Evolutionary conservation across 2,888 invertebrate genomes (phyloP).

Genomic region (Hedychridium roseum): DNA sequence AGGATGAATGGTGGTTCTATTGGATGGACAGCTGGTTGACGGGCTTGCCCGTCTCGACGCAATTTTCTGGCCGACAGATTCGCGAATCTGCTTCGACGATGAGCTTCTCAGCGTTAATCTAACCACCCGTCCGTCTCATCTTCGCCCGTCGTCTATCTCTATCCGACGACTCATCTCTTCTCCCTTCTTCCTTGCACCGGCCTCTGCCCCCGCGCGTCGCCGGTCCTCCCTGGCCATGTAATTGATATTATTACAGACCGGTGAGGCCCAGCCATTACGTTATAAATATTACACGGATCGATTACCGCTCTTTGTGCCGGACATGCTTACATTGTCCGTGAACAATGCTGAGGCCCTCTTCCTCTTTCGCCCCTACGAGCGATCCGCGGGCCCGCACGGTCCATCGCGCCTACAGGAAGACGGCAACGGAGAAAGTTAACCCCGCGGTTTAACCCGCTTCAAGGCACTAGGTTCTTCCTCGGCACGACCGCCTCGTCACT

Average conservation of each 20-base stretch:
- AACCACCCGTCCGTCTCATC: slow-evolving; percentile 18
- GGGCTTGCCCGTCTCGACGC: slow-evolving; percentile 30
- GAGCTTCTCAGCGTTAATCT: slow-evolving; percentile 30
- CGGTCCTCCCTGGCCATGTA: slow-evolving; percentile 37
- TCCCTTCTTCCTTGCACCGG: slow-evolving; percentile 5
- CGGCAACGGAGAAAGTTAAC: slow-evolving; percentile 30
- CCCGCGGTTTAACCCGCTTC: slow-evolving; percentile 39
- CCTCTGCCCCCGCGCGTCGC: slow-evolving; percentile 14
- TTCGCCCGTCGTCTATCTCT: slow-evolving; percentile 13
- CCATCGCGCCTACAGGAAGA: slow-evolving; percentile 17
- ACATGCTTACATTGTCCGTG: slow-evolving; percentile 46
- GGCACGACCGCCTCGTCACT: slow-evolving; percentile 4
- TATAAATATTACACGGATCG: slow-evolving; percentile 56
- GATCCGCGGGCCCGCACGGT: slow-evolving; percentile 15
- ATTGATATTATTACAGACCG: slow-evolving; percentile 57
- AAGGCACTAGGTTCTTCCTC: slow-evolving; percentile 29
- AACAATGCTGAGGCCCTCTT: slow-evolving; percentile 46
- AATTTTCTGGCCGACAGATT: slow-evolving; percentile 54
- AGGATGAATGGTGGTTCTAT: too few relatives aligned
- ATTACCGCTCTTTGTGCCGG: slow-evolving; percentile 51
- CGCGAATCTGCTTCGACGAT: slow-evolving; percentile 47
- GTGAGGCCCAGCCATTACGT: slow-evolving; percentile 53
- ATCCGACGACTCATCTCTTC: slow-evolving; percentile 11
- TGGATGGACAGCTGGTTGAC: slow-evolving; percentile 41
- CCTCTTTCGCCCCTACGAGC: slow-evolving; percentile 24